Evolutionary conservation across 2,888 invertebrate genomes (phyloP), one percentile per base, ranked within the genome.

Genomic region (Hypolimnas misippus): DNA sequence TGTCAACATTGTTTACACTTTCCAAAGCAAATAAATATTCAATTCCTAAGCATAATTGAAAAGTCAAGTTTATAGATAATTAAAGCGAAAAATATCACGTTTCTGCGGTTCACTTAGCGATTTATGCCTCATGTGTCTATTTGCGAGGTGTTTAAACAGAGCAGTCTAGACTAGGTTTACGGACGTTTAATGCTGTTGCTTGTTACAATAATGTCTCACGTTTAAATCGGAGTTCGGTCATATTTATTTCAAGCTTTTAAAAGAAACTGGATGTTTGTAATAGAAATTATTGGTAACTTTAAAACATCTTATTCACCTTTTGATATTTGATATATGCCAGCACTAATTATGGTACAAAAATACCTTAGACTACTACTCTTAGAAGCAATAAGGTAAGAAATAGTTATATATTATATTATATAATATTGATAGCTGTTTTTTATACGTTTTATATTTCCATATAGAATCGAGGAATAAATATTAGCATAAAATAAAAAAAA

Each of bases 111-210:
- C 64, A 70, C 66, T 70, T 73, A 71, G 72, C 72, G 74, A 76
- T 72, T 73, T 71, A 72, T 71, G 71, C 73, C 70, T 70, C 68
- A 70, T 71, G 70, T 69, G 70, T 70, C 64, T 72, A 71, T 76
- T 74, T 72, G 71, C 44, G 71, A 72, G 73, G 72, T 72, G 73
- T 75, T 76, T 75, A 72, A 73, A 75, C 71, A 68, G 65, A 62
- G 68, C 44, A 72, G 76, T 76, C 76, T 76, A 76, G 76, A 76
- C 76, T 71, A 66, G 71, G 70, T 73, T 74, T 75, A 76, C 72
- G 70, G 63, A 72, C 71, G 69, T 69, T 76, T 74, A 74, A 74
- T 73, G 69, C 65, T 68, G 68, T 72, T 69, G 73, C 73, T 70
- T 68, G 73, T 69, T 68, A 69, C 66, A 55, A 57, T 68, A 64